A percentile compares a stretch with the other conserved stretches of the same genome.
Conservation (phyloP, 2,888 invertebrate genomes). For the Volucella inanis region DNA sequence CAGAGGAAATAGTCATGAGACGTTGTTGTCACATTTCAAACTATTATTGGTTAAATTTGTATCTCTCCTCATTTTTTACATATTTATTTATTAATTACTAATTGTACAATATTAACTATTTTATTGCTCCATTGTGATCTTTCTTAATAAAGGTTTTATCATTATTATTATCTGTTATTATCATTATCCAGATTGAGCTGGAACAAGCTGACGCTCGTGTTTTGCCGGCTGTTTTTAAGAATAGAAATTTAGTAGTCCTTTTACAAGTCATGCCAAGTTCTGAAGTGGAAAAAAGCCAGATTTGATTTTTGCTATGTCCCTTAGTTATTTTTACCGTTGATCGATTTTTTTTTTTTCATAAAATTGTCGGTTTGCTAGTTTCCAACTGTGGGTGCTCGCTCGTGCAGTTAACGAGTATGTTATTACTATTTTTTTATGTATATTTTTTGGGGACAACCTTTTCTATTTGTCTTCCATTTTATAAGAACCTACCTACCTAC, state of each 20-base stretch:
- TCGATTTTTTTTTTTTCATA: too few relatives aligned
- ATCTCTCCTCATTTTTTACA: constrained; percentile 11
- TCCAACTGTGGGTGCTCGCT: too few relatives aligned
- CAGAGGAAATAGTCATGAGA: constrained; percentile 58
- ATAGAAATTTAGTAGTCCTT: constrained; percentile 8
- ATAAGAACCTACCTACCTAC: too few relatives aligned
- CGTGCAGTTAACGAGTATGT: too few relatives aligned
- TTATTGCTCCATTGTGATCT: constrained; percentile 39
- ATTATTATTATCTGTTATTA: too few relatives aligned
- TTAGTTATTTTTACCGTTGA: too few relatives aligned
- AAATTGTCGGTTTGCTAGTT: too few relatives aligned
- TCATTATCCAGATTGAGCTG: constrained; percentile 58
- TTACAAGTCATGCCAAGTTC: background rate
- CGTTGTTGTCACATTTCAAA: constrained; percentile 68
- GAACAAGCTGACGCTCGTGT: constrained; percentile 10
- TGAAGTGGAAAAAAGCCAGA: too few relatives aligned
- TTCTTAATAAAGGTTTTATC: constrained; percentile 37
- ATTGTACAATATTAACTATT: constrained; percentile 6
- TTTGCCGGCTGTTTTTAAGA: background rate
- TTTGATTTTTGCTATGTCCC: too few relatives aligned
- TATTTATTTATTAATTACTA: background rate
- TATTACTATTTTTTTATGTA: too few relatives aligned
- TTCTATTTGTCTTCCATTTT: too few relatives aligned
- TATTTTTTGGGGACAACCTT: too few relatives aligned
- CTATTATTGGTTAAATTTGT: constrained; percentile 19